Evolutionary conservation across 1,140 invertebrate genomes (phyloP).

Genomic region (Battus philenor): DNA sequence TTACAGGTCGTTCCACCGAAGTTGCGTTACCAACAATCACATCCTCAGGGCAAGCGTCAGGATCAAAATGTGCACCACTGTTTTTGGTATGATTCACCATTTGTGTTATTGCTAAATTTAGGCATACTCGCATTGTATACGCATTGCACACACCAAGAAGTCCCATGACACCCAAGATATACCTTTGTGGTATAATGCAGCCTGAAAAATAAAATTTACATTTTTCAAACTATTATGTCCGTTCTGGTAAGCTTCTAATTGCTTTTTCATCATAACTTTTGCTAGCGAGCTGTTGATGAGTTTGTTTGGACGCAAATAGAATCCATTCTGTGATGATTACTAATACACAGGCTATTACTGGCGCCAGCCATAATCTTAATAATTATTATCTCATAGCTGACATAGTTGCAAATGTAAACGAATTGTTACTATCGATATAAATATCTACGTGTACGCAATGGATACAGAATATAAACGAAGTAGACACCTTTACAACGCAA

Average conservation of each 20-base stretch:
- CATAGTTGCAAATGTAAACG: too few species aligned
- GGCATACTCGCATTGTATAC: conserved; percentile 90
- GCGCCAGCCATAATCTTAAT: background rate
- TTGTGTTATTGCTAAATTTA: conserved; percentile 92
- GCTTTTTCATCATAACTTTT: background rate
- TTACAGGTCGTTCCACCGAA: conserved; percentile 33
- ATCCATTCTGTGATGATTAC: background rate
- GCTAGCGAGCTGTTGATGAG: background rate
- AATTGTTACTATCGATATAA: too few species aligned
- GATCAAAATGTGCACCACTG: conserved; percentile 27
- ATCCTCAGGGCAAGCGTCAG: conserved; percentile 42
- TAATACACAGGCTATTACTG: background rate
- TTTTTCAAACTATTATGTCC: background rate
- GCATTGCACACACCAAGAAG: conserved; percentile 89
- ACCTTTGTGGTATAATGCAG: conserved; percentile 81
- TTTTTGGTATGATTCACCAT: conserved; percentile 78
- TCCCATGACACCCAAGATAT: conserved; percentile 88
- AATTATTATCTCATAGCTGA: too few species aligned
- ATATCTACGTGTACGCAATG: too few species aligned
- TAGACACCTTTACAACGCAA: conserved; percentile 10
- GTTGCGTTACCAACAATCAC: conserved; percentile 27
- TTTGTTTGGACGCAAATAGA: background rate
- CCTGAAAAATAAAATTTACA: conserved; percentile 55
- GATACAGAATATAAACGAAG: conserved; percentile 10
- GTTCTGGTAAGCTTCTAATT: background rate